phyloP scores from a whole-genome alignment of 2,888 invertebrate genomes.

The Lacanobia wlatinum region DNA sequence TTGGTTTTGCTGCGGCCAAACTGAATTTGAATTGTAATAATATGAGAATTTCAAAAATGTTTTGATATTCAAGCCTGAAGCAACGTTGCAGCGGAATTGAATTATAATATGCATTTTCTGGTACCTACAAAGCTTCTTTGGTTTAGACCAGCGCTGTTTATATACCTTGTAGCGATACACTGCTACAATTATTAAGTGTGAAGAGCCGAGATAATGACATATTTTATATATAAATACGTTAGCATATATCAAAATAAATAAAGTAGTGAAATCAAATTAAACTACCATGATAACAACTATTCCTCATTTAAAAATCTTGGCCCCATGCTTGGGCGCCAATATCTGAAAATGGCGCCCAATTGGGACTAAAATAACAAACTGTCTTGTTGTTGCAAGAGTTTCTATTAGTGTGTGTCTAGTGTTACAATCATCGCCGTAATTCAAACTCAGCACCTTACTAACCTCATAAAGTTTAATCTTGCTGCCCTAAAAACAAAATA shows the following conservation, averaged over 20 bases:
- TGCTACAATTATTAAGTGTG: too few relatives aligned
- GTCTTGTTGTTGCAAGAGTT: neutral
- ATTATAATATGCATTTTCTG: constrained; percentile 13
- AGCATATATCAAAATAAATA: too few relatives aligned
- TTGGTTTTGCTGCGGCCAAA: neutral
- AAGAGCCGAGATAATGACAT: too few relatives aligned
- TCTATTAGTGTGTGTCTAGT: too few relatives aligned
- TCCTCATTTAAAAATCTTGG: too few relatives aligned
- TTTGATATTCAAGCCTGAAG: neutral
- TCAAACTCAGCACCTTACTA: neutral
- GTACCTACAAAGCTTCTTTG: neutral
- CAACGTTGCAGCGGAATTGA: neutral
- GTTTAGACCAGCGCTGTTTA: neutral
- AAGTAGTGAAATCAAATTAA: too few relatives aligned
- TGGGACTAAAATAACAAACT: neutral
- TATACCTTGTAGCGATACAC: constrained; percentile 1
- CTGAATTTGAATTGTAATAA: constrained; percentile 31
- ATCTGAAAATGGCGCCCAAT: constrained; percentile 12
- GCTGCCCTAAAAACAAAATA: neutral
- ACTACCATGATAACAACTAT: neutral
- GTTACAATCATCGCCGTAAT: neutral
- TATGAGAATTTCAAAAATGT: constrained; percentile 16
- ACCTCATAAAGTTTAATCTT: neutral
- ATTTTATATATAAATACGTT: too few relatives aligned
- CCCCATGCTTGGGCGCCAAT: constrained; percentile 20